Base-by-base conservation (phyloP, 2,888 invertebrate species). In the Cloeon dipterum region DNA sequence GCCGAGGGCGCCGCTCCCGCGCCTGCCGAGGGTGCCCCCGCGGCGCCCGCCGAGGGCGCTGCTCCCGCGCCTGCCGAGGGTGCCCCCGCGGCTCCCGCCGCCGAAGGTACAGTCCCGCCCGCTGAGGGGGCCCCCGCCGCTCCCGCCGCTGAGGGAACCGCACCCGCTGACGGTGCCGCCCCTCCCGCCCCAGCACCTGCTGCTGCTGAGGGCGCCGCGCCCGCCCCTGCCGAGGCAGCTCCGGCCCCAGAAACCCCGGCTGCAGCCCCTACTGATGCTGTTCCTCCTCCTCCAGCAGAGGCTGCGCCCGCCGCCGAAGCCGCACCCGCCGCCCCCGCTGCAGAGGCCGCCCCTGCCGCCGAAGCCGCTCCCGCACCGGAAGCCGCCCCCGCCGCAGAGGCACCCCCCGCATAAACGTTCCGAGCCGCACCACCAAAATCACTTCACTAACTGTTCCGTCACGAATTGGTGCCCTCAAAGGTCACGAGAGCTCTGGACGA, bases 91-190 rank as follows among this genome's bases (percentile, higher is more conserved):
- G 17, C 3, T n/a, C 43, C 46, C 5, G 43, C 43, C 8, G 36
- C 36, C 8, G 36, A 36, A 23, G 36, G 36, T 4, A 41, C 42
- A 36, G 46, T 44, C 32, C 46, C 42, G 7, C 47, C 44, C 37
- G 46, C 42, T 21, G 42, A 38, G 18, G 43, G 45, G 21, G 42
- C 44, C 11, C n/a, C n/a, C n/a, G 49, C 46, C 37, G 43, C 41
- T 3, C 45, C 43, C 35, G 47, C 41, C 2, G 46, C 43, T 25
- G 46, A 36, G 17, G 40, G 39, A 51, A 54, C 46, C 3, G 55
- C 52, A 8, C 52, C 57, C 5, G 55, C 52, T 19, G 52, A 52
- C 42, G 20, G 47, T n/a, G 52, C 56, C 14, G 55, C 56, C 5
- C 52, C 55, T 14, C 39, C 46, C 16, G 50, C 10, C 10, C 19